Percentiles rank a stretch among this genome's conserved stretches.
Evolutionary conservation across 2,113 vertebrate species (phyloP).

Genomic region (Cynoglossus semilaevis): DNA sequence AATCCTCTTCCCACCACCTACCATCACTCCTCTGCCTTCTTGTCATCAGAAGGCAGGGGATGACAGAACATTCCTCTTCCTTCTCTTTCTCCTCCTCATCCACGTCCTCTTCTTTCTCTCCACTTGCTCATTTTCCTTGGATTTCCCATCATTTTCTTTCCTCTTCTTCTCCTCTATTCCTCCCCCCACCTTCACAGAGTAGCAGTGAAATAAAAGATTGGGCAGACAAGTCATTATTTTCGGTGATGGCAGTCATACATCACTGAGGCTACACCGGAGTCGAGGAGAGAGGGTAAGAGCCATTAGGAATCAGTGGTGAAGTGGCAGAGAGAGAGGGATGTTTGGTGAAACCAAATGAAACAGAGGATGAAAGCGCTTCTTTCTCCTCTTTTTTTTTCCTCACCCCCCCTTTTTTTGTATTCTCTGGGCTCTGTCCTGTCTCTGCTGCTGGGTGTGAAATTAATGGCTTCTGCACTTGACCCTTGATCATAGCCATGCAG

Average conservation of each 20-base stretch:
- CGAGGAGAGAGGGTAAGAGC: constrained; percentile 12
- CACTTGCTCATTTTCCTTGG: neutral
- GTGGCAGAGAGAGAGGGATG: constrained; percentile 17
- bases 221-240: constrained; percentile 68
- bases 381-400: neutral
- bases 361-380: constrained; percentile 22
- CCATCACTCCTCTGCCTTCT: neutral
- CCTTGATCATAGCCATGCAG: no score
- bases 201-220: constrained; percentile 69
- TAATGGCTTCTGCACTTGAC: constrained; percentile 39
- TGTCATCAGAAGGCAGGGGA: constrained; percentile 4
- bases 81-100: neutral
- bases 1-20: neutral
- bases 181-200: constrained; percentile 27
- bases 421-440: neutral
- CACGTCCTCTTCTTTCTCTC: neutral
- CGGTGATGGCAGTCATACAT: constrained; percentile 69
- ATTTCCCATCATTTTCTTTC: neutral
- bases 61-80: neutral
- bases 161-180: constrained; percentile 3
- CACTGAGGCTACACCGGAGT: constrained; percentile 45
- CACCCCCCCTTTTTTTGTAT: neutral
- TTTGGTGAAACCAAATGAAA: constrained; percentile 27
- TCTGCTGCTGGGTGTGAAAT: constrained; percentile 43
- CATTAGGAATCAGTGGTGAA: constrained; percentile 5